Evolutionary conservation across 2,113 vertebrate species (phyloP).

Genomic region (Dicentrarchus labrax): DNA sequence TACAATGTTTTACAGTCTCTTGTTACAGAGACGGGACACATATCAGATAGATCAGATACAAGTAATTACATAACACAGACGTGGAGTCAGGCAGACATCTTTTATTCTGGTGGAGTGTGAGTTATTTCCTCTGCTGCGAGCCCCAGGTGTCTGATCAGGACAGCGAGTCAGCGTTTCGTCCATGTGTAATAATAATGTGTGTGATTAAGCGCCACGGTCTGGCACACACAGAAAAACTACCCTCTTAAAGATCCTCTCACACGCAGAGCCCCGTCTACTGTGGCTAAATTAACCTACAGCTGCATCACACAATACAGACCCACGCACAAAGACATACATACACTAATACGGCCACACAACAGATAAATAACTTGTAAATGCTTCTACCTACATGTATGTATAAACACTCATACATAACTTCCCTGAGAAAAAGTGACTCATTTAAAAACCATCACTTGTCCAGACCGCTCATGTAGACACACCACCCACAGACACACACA

Average conservation of each 20-base stretch:
- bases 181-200: conserved; percentile 38
- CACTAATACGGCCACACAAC: neutral
- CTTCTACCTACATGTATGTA: neutral
- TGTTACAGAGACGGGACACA: conserved; percentile 7
- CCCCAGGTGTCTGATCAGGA: conserved; percentile 67
- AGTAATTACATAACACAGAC: conserved; percentile 51
- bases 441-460: neutral
- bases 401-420: conserved; percentile 6
- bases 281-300: conserved; percentile 42
- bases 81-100: conserved; percentile 27
- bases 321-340: conserved; percentile 34
- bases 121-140: conserved; percentile 60
- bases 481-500: conserved; percentile 23
- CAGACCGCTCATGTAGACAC: conserved; percentile 13
- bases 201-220: conserved; percentile 69
- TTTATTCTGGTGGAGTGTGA: conserved; percentile 34
- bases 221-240: conserved; percentile 42
- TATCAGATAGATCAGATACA: conserved; percentile 32
- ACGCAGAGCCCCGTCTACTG: conserved; percentile 62
- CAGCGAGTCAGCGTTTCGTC: conserved; percentile 62
- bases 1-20: conserved; percentile 6
- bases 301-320: conserved; percentile 26
- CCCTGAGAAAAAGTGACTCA: conserved; percentile 37
- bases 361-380: conserved; percentile 37
- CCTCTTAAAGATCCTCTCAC: conserved; percentile 76